Evolutionary conservation across 1,140 invertebrate genomes (phyloP), one percentile per base, ranked within the genome.

Genomic region (Magallana gigas): DNA sequence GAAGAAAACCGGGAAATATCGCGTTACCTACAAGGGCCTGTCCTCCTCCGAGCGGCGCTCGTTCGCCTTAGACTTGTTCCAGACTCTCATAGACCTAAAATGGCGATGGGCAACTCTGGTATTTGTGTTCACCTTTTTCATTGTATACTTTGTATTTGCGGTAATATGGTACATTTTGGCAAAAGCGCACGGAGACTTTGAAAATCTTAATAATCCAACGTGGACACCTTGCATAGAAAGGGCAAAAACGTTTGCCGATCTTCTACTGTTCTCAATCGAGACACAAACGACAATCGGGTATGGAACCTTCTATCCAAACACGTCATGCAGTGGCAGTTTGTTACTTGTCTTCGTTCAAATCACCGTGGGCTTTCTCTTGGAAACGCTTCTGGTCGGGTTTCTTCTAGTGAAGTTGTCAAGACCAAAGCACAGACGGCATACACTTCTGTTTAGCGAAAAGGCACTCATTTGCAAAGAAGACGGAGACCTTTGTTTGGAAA

Each of bases 91-190:
- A 12, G 93, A 94, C 84, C 82, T 93, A 71, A 97, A 99, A 94
- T 99, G 99, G 98, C 96, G 98, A 60, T 99, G 98, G 97, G 99
- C 98, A 1, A 95, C 99, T 18, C 94, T 99, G 36, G 97, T 98
- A 76, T 99, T 99, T 93, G 97, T 97, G 0, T 95, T 98, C 88
- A 97, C 97, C 60, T 99, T 99, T 93, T 96, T 99, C 59, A 94
- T 98, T 0, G 98, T 97, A 1, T 99, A 98, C 98, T 95, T 99
- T 3, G 95, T 96, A 4, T 99, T 99, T 94, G 98, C 98, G 0
- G 95, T 97, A 14, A 98, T 99, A 82, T 96, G 97, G n/a, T 92
- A 90, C 84, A 83, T 91, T 36, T 86, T 91, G 64, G 89, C 87
- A 60, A 98, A 97, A 94, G 97, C 97, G 0, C 98, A 99, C 94